Conservation (phyloP, 30 jellyfish, hydroid and myxozoan genomes). For the Nemopilema nomurai region DNA sequence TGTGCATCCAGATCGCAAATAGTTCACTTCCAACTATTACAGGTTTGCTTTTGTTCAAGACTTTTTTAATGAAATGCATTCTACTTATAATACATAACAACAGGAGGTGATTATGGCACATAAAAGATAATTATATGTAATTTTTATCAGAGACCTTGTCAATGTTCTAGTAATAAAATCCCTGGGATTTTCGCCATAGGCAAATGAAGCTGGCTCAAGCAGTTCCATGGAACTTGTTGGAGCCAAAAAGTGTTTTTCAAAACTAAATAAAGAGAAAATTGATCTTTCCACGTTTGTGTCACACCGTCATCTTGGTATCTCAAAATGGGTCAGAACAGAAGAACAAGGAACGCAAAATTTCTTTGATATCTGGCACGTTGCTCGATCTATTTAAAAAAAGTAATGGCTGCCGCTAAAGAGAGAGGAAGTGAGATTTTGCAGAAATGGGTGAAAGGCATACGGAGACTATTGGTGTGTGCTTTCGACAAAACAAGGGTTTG, state of each 20-base stretch:
- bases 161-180: background rate
- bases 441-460: constrained; percentile 11
- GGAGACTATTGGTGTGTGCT: constrained; percentile 34
- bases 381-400: constrained; percentile 19
- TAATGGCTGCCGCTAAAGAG: constrained; percentile 1
- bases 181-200: constrained; percentile 6
- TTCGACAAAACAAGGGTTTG: constrained; percentile 26
- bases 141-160: background rate
- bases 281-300: constrained; percentile 22
- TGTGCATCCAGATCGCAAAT: constrained; percentile 7
- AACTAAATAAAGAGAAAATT: background rate
- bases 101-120: background rate
- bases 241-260: constrained; percentile 2
- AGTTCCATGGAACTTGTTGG: background rate
- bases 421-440: background rate
- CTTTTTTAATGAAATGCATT: background rate
- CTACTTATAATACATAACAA: background rate
- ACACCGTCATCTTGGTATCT: constrained; percentile 26
- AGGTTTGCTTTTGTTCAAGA: constrained; percentile 3
- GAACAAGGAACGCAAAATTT: constrained; percentile 31
- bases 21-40: constrained; percentile 32
- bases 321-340: constrained; percentile 29
- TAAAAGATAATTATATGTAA: background rate
- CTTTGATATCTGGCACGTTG: constrained; percentile 34
- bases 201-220: constrained; percentile 14